These are phyloP conservation scores for Tetragonula carbonaria DNA, from an alignment of 2,888 invertebrate genomes.

Conservation along the genomic window DNA sequence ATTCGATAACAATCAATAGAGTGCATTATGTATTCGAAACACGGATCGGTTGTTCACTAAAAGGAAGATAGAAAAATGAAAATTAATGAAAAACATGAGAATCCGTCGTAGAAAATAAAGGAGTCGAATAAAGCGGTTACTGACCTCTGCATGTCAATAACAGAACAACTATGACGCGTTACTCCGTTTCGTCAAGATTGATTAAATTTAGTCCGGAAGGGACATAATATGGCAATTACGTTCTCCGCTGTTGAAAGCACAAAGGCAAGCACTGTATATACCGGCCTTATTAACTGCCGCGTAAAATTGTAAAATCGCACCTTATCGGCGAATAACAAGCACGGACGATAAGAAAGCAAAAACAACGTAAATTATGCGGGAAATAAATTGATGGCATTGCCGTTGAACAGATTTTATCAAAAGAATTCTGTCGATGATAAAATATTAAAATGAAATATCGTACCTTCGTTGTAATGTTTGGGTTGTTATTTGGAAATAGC, in stretches of 20 bases:
- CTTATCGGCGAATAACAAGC: constrained; percentile 32
- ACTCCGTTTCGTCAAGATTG: constrained; percentile 65
- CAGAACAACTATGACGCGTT: constrained; percentile 61
- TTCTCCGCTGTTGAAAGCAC: constrained; percentile 44
- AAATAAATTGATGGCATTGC: constrained; percentile 18
- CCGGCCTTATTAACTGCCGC: constrained; percentile 28
- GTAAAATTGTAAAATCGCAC: constrained; percentile 44
- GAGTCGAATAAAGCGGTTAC: constrained; percentile 68
- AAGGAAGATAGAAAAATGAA: neutral
- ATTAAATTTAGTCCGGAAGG: constrained; percentile 73
- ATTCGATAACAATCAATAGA: constrained; percentile 27
- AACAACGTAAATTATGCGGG: constrained; percentile 36
- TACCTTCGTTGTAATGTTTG: constrained; percentile 80
- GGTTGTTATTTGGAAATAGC: constrained; percentile 67
- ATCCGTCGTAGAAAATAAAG: constrained; percentile 33
- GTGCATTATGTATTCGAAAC: constrained; percentile 24
- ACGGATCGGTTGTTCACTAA: constrained; percentile 1
- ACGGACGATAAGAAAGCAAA: constrained; percentile 49
- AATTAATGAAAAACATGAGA: constrained; percentile 6
- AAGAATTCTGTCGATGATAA: neutral
- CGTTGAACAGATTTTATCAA: neutral
- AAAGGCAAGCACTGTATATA: constrained; percentile 51
- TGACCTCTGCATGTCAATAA: constrained; percentile 73
- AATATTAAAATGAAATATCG: constrained; percentile 31
- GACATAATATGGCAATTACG: constrained; percentile 71